Base-by-base conservation (phyloP, 1,140 invertebrate genomes). In the Hylaeus anthracinus region DNA sequence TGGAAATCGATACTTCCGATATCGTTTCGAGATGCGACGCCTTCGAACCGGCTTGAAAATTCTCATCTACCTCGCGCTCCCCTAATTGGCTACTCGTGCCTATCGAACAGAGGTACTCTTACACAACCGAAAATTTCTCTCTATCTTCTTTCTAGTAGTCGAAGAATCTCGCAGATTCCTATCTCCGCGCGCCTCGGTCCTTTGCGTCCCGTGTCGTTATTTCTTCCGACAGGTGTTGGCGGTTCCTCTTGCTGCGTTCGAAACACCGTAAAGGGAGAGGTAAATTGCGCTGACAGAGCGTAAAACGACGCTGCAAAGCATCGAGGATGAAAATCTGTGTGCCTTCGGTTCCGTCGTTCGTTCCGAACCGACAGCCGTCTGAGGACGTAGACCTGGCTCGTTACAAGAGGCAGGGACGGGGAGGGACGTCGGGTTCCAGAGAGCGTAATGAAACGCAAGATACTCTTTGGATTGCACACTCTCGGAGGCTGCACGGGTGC, bases 1-100 rank as follows among this genome's bases (percentile, higher is more conserved):
- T 83, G 84, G 58, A 76, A 87, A 87, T 87, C 85, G 85, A 87
- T 87, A 83, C 69, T 77, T 86, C 67, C 81, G 75, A 79, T 60
- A 53, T 86, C 84, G 81, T 86, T 79, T 26, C 55, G 75, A 67
- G 71, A 8, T 79, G 75, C 84, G 75, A 79, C 86, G 81, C 80
- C 76, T 86, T 75, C 74, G 70, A 71, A 76, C 70, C 83, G 55
- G 81, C 78, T 77, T 56, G 63, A 82, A 86, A 85, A 86, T 86
- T 86, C 79, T 73, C 63, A 41, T 53, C 72, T 72, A 81, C 81
- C 77, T 56, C 55, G 64, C 67, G 48, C 15, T 45, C 12, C 64
- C 78, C 61, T 85, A 85, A 86, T 86, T 86, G 72, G 73, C 78
- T 85, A 63, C 69, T 72, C 70, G 39, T 63, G 56, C 15, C 39